Conservation (phyloP, 2,888 invertebrate species). For the Rhingia campestris region DNA sequence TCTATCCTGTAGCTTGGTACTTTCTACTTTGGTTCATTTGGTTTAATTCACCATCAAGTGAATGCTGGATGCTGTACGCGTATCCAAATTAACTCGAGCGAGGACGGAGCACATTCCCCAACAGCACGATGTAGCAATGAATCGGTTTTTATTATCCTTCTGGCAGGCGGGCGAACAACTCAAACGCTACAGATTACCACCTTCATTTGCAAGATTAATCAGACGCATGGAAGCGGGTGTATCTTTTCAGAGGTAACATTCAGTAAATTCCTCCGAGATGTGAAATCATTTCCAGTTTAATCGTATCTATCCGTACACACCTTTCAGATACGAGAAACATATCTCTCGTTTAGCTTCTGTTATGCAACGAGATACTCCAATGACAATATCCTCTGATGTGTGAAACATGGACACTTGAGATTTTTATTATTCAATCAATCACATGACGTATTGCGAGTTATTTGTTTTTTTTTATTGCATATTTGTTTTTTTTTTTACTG, state of each 20-base stretch:
- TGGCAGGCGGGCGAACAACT: conserved; percentile 7
- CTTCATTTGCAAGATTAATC: conserved; percentile 22
- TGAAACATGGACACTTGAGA: conserved; percentile 25
- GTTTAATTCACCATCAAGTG: conserved; percentile 55
- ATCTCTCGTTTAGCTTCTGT: not conserved
- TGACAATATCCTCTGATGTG: conserved; percentile 5
- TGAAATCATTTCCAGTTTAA: conserved; percentile 16
- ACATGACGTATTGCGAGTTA: conserved; percentile 17
- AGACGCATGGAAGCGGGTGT: not conserved
- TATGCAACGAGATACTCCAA: not conserved
- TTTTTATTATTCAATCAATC: conserved; percentile 58
- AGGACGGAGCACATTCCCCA: not conserved
- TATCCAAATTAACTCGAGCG: conserved; percentile 49
- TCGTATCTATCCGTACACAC: conserved; percentile 22
- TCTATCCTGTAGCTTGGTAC: conserved; percentile 3
- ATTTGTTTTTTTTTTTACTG: conserved; percentile 31
- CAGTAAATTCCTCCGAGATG: conserved; percentile 28
- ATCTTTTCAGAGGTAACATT: conserved; percentile 11
- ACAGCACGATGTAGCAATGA: conserved; percentile 39
- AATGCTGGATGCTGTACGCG: conserved; percentile 21
- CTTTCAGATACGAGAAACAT: not conserved
- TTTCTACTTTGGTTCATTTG: conserved; percentile 49
- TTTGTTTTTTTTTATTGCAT: conserved; percentile 36
- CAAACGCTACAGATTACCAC: not conserved
- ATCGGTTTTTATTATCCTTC: conserved; percentile 53